Base-by-base conservation (phyloP, 92 coral and sea anemone species). In the Meandrina meandrites region DNA sequence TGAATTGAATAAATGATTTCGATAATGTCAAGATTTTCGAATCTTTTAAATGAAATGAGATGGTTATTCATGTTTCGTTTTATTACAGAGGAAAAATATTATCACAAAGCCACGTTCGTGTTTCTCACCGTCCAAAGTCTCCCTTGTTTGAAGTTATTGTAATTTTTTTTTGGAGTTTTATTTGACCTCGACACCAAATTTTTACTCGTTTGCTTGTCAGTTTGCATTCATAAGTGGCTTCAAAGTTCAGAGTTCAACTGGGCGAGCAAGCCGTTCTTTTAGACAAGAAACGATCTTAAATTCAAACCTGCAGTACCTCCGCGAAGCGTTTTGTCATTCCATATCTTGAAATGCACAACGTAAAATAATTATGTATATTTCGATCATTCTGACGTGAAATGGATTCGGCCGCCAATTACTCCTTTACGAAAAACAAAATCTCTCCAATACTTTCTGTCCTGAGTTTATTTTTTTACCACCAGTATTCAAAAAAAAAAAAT, bases 1-100 rank as follows among this genome's bases (percentile, higher is more conserved):
- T 85, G 88, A 62, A 62, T 85, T 62, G 83, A 85, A 85, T 66
- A 77, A 77, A 76, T 62, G 82, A 85, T 62, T 62, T 77, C 42
- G 88, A 85, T 77, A 77, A 47, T n/a, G 76, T 76, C 67, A 66
- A 62, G 71, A 54, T 79, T 78, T 75, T 42, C 30, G 32, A 76
- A 42, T 85, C 81, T 85, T 77, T 40, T 62, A 28, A 77, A 77
- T 40, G 62, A 67, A 16, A 48, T 64, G 32, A 16, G 22, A 24
- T 85, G 62, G 76, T 47, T 76, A 77, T 85, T 64, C 88, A 77
- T 85, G 66, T 32, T 45, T 85, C 60, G 66, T 66, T 62, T 76
- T 67, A 77, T 76, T 58, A 85, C 77, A 10, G 53, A 84, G 76
- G 82, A 14, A 85, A 60, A 77, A 75, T 42, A 76, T 77, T 47